Evolutionary conservation across 1,140 invertebrate species (phyloP), one percentile per base, ranked within the genome.

Genomic region (Sitophilus oryzae): DNA sequence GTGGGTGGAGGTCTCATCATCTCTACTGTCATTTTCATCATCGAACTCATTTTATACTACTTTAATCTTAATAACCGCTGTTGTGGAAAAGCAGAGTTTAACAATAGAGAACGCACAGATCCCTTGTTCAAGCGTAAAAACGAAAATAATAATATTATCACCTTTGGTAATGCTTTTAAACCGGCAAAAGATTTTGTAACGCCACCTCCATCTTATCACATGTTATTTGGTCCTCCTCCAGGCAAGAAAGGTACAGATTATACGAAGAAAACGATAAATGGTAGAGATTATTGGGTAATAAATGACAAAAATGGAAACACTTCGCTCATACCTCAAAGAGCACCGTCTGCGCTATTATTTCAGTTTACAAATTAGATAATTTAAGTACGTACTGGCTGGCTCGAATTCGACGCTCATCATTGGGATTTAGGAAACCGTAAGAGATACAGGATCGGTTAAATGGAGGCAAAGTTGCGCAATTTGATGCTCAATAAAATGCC

Each of bases 321-420:
- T 8, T 77, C 79, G 57, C 72, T 88, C 19, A 79, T 88, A 52
- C 85, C 86, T 1, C 75, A 84, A 0, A 71, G 84, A 60, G 79
- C 82, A 4, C 83, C 84, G 0, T 88, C 86, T 3, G 83, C 85
- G 16, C 78, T 86, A 38, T 67, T 89, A 0, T 88, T 86, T 73
- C 82, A 84, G 56, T 82, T 78, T 49, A 66, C 65, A 4, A 58
- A 65, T 56, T 65, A 49, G 59, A 25, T 42, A n/a, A n/a, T n/a
- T n/a, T n/a, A n/a, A n/a, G n/a, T n/a, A n/a, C n/a, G n/a, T n/a
- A n/a, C n/a, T n/a, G n/a, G n/a, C n/a, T n/a, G n/a, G n/a, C n/a
- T n/a, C n/a, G n/a, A n/a, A n/a, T n/a, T n/a, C n/a, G n/a, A n/a
- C n/a, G n/a, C n/a, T n/a, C n/a, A n/a, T n/a, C n/a, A n/a, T n/a